Evolutionary conservation across 1,140 invertebrate species (phyloP).

Genomic region (Drosophila guanche): DNA sequence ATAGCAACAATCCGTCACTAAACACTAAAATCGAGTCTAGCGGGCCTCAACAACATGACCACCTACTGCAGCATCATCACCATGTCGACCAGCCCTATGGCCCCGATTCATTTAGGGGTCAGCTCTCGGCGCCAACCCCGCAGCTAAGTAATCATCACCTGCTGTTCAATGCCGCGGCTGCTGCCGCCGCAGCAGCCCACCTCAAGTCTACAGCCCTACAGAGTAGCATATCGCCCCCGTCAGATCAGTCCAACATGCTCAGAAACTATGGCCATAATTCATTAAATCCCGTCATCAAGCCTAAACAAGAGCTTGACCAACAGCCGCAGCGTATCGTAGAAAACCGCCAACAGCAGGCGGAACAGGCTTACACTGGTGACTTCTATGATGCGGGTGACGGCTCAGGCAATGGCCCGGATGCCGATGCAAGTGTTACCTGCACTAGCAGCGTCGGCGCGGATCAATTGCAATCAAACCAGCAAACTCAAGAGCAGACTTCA

Average conservation of each 20-base stretch:
- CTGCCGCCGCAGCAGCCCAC: constrained; percentile 73
- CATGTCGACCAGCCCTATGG: constrained; percentile 55
- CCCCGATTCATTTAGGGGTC: constrained; percentile 37
- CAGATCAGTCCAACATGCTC: constrained; percentile 13
- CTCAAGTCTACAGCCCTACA: constrained; percentile 70
- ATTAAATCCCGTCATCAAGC: constrained; percentile 30
- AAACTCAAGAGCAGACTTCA: constrained; percentile 20
- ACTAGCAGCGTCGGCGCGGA: constrained; percentile 10
- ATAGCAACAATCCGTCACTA: constrained; percentile 18
- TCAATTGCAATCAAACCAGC: constrained; percentile 28
- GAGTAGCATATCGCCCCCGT: constrained; percentile 16
- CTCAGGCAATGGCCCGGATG: background rate
- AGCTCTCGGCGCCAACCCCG: constrained; percentile 36
- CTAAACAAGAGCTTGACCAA: constrained; percentile 48
- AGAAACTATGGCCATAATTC: constrained; percentile 5
- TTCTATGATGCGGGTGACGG: constrained; percentile 21
- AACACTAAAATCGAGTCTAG: constrained; percentile 36
- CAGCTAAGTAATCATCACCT: constrained; percentile 70
- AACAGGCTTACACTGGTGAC: constrained; percentile 20
- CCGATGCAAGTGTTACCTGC: constrained; percentile 3
- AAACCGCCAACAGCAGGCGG: constrained; percentile 23
- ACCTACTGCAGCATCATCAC: constrained; percentile 33
- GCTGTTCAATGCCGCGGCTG: constrained; percentile 74
- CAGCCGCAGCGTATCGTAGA: constrained; percentile 34
- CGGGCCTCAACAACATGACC: constrained; percentile 17